Evolutionary conservation across 1,140 invertebrate genomes (phyloP), one percentile per base, ranked within the genome.

Genomic region (Drosophila serrata): DNA sequence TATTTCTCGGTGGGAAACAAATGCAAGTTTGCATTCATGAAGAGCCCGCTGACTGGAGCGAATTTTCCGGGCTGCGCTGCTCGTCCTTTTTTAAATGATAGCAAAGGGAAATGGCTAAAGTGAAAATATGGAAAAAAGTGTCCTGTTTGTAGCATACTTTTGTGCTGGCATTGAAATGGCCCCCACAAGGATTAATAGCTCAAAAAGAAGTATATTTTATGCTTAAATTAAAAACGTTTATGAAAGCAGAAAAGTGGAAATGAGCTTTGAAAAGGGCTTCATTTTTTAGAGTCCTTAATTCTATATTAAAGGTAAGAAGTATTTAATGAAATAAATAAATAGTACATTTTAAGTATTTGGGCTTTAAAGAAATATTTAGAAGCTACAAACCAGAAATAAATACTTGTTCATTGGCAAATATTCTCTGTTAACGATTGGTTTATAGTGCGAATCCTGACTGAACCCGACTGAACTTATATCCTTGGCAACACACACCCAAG

Each of bases 11-110:
- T 3, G 51, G 51, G 43, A 49, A 75, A 57, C 48, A 80, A 57
- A 82, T 49, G 43, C 64, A 31, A 65, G 22, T 42, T 42, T 68
- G 45, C 60, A 51, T 65, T 65, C 45, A 42, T 29, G 31, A 46
- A 61, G 33, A 62, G 24, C 42, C 42, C 59, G 64, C 45, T 48
- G 64, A 64, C 59, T 65, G 61, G 60, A 65, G 35, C 35, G 43
- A 48, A 27, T 68, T 68, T 63, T 49, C 27, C 43, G 42, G 19
- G n/a, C 27, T 64, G 4, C 17, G 19, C 42, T 60, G 58, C 12
- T 29, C 11, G 27, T n/a, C 27, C 24, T 17, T 39, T n/a, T 39
- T 42, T 31, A 65, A 68, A 65, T 40, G 27, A 65, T 65, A 51
- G 45, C 9, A 17, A 42, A 43, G 45, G 29, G 35, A 68, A 68